These are phyloP conservation scores for Galerucella pusilla DNA, from an alignment of 2,888 invertebrate species.

Conservation along the genomic window DNA sequence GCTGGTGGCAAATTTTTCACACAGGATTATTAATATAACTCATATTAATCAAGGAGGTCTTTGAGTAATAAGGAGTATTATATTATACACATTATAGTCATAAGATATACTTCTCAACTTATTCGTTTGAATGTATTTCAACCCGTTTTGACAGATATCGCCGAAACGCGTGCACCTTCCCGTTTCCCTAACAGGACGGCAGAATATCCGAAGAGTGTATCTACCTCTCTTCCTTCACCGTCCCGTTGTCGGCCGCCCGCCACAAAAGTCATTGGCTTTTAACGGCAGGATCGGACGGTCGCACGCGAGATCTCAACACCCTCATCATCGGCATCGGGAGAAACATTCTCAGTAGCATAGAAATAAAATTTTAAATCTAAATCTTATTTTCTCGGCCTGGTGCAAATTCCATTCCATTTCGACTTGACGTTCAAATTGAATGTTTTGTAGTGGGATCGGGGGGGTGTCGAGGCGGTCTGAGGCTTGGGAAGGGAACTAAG, in stretches of 20 bases:
- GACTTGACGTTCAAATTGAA: slow-evolving; percentile 72
- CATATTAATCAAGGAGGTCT: too few species aligned
- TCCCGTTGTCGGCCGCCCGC: slow-evolving; percentile 1
- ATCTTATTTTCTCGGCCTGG: slow-evolving; percentile 66
- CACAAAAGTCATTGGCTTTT: slow-evolving; percentile 14
- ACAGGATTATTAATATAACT: too few species aligned
- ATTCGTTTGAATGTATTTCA: neutral
- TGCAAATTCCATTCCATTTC: slow-evolving; percentile 72
- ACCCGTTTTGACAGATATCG: slow-evolving; percentile 12
- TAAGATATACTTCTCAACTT: neutral
- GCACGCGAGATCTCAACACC: slow-evolving; percentile 20
- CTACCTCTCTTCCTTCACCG: neutral
- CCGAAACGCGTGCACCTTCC: slow-evolving; percentile 30
- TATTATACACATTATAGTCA: too few species aligned
- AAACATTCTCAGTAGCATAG: slow-evolving; percentile 42
- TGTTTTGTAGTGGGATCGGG: slow-evolving; percentile 68
- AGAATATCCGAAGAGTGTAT: slow-evolving; percentile 39
- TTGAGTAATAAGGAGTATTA: too few species aligned
- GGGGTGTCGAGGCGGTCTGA: slow-evolving; percentile 45
- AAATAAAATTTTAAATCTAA: slow-evolving; percentile 65
- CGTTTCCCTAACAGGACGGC: slow-evolving; percentile 39
- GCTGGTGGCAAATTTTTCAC: too few species aligned
- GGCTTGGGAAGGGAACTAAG: slow-evolving; percentile 61
- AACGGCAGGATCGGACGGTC: slow-evolving; percentile 10
- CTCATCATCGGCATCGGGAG: slow-evolving; percentile 14